These are phyloP conservation scores for Telmatochromis sp. DNA, from an alignment of 2,113 vertebrate genomes.

Conservation along the genomic window DNA sequence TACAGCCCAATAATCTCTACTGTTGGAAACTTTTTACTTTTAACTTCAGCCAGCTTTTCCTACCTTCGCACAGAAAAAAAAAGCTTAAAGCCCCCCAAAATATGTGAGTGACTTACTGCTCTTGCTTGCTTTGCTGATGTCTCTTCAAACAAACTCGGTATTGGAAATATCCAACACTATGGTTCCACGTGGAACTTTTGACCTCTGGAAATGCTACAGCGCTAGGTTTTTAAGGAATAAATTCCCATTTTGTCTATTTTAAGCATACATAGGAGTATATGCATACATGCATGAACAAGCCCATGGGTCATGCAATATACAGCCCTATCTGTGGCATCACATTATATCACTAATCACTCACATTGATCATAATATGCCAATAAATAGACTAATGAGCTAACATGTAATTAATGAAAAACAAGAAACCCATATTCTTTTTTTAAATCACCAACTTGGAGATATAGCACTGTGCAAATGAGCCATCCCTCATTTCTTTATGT, in stretches of 20 bases:
- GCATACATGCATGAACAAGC: neutral
- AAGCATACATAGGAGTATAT: neutral
- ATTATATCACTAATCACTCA: neutral
- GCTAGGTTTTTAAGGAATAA: neutral
- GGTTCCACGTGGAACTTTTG: neutral
- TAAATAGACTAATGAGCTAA: neutral
- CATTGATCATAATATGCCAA: neutral
- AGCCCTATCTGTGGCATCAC: neutral
- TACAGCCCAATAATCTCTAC: neutral
- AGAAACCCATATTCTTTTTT: neutral
- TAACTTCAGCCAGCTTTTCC: neutral
- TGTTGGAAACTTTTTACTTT: neutral
- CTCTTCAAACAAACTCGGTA: neutral
- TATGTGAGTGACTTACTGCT: neutral
- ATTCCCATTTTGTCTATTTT: neutral
- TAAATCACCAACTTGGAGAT: neutral
- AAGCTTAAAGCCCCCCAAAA: neutral
- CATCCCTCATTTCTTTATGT: neutral
- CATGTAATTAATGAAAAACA: neutral
- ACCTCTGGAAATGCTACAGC: neutral
- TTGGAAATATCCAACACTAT: neutral
- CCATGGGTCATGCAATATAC: neutral
- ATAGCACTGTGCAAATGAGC: neutral
- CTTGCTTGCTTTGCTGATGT: neutral
- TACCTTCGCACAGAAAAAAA: neutral